Conservation (phyloP, 2,888 invertebrate species). For the Cyclophora albipunctata region DNA sequence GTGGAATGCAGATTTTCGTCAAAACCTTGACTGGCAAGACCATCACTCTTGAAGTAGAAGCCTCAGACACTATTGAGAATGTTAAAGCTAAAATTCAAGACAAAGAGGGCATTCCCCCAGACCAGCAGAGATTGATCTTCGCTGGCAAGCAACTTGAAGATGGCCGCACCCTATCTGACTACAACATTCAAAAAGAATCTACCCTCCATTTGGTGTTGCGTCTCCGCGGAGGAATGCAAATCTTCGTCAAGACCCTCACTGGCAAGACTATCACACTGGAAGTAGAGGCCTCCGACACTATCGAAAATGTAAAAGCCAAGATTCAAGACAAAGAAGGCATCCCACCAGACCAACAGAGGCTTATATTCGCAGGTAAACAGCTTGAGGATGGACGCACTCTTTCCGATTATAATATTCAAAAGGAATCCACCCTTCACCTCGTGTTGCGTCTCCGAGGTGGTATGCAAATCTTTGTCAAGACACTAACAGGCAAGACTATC, state of each 20-base stretch:
- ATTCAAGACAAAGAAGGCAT: slow-evolving; percentile 42
- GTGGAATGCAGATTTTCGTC: slow-evolving; percentile 34
- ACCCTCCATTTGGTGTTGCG: slow-evolving; percentile 36
- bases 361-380: slow-evolving; percentile 41
- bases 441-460: slow-evolving; percentile 37
- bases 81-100: too few species aligned
- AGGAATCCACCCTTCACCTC: slow-evolving; percentile 38
- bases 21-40: too few species aligned
- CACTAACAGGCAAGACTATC: slow-evolving; percentile 40
- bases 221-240: slow-evolving; percentile 41
- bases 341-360: slow-evolving; percentile 14
- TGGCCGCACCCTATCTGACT: slow-evolving; percentile 39
- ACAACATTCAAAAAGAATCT: slow-evolving; percentile 41
- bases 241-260: slow-evolving; percentile 40
- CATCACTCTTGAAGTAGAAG: too few species aligned
- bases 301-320: slow-evolving; percentile 42
- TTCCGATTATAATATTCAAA: slow-evolving; percentile 20
- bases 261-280: slow-evolving; percentile 41
- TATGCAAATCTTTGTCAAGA: slow-evolving; percentile 44
- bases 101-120: too few species aligned
- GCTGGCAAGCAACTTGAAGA: slow-evolving; percentile 41
- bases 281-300: slow-evolving; percentile 38
- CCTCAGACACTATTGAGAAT: too few species aligned
- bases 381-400: slow-evolving; percentile 20
- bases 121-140: slow-evolving; percentile 20